Conservation (phyloP, 1,140 invertebrate species). For the Babylonia areolata region DNA sequence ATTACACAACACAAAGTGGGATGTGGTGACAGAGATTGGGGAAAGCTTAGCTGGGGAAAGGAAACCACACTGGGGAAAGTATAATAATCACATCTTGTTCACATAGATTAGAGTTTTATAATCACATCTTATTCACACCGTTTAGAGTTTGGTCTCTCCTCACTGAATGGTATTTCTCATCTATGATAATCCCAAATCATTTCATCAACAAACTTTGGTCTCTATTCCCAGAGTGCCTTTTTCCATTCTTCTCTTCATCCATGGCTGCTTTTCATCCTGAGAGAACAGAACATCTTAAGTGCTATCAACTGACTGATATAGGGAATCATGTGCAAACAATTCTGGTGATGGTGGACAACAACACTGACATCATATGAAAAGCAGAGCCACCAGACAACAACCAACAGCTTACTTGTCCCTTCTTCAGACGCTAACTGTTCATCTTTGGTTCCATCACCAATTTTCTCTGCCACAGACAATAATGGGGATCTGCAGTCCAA, state of each 20-base stretch:
- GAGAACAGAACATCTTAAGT: background rate
- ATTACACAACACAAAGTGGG: too few relatives aligned
- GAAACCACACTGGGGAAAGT: background rate
- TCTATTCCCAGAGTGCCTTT: too few relatives aligned
- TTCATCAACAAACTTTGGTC: too few relatives aligned
- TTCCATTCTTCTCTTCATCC: too few relatives aligned
- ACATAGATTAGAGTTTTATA: too few relatives aligned
- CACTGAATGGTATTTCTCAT: too few relatives aligned
- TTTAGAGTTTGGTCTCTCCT: too few relatives aligned
- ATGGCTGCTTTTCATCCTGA: background rate
- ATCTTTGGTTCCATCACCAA: background rate
- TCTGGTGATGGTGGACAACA: background rate
- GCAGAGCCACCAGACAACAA: conserved; percentile 9
- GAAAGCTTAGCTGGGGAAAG: background rate
- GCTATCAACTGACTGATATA: background rate
- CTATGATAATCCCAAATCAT: too few relatives aligned
- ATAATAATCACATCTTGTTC: background rate
- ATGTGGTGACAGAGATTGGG: too few relatives aligned
- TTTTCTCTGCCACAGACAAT: background rate
- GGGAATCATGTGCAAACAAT: background rate
- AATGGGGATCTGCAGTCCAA: background rate
- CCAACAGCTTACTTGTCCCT: conserved; percentile 17
- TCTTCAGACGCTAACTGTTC: background rate
- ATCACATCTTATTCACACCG: too few relatives aligned
- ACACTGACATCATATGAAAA: background rate